Conservation (phyloP, 2,797 vertebrate genomes). For the Sebastes taczanowskii region DNA sequence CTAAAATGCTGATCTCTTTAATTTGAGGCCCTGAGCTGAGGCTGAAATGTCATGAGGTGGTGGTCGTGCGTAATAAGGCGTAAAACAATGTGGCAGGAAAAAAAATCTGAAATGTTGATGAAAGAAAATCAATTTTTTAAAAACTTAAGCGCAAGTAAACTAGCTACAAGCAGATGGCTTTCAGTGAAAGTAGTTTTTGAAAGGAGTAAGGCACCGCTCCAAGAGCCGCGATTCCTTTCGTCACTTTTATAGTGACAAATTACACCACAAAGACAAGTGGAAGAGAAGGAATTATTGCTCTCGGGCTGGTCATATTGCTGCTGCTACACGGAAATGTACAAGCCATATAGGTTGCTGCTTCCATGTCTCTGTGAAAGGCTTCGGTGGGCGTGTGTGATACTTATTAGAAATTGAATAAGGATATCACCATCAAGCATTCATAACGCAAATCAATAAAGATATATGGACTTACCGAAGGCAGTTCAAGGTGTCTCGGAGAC, state of each 20-base stretch:
- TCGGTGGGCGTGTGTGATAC: conserved; percentile 65
- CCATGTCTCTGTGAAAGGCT: conserved; percentile 44
- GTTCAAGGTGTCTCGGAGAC: conserved; percentile 68
- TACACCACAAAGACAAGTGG: conserved; percentile 78
- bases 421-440: conserved; percentile 78
- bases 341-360: conserved; percentile 42
- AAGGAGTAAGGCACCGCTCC: conserved; percentile 69
- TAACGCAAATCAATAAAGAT: conserved; percentile 80
- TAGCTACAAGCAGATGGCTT: conserved; percentile 66
- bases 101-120: conserved; percentile 19
- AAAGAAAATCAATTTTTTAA: conserved; percentile 24
- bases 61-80: conserved; percentile 12
- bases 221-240: conserved; percentile 74
- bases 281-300: conserved; percentile 78
- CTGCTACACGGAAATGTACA: conserved; percentile 65
- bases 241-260: conserved; percentile 82
- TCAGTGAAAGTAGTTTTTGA: conserved; percentile 68
- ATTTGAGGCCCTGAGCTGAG: conserved; percentile 62
- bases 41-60: conserved; percentile 74
- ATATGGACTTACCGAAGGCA: conserved; percentile 81
- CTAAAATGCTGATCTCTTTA: conserved; percentile 89
- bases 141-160: conserved; percentile 42
- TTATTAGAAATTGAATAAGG: conserved; percentile 82
- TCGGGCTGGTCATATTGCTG: conserved; percentile 67
- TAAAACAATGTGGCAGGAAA: background rate